Percentiles rank a stretch among this genome's conserved stretches.
These are phyloP conservation scores for Morus bassanus DNA, from an alignment of 2,797 vertebrate species.

Conservation along the genomic window DNA sequence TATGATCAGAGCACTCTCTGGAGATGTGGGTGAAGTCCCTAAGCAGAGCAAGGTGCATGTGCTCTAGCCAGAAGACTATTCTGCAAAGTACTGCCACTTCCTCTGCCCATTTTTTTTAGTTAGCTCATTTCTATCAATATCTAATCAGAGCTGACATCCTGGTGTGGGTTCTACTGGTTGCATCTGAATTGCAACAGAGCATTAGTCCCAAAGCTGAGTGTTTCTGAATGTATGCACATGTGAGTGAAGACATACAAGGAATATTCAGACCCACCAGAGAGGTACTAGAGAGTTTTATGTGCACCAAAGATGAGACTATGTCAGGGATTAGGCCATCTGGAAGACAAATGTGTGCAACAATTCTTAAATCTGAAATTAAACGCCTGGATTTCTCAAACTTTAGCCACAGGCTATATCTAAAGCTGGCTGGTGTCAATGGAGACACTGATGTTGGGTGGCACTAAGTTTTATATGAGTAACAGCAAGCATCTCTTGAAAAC, in stretches of 20 bases:
- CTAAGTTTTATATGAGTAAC: background rate
- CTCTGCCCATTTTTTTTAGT: background rate
- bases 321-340: background rate
- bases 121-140: background rate
- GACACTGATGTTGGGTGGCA: background rate
- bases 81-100: background rate
- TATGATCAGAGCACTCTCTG: background rate
- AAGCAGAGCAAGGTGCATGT: background rate
- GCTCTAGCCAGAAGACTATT: background rate
- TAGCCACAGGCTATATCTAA: background rate
- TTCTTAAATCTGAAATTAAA: background rate
- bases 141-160: background rate
- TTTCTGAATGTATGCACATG: background rate
- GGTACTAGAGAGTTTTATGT: background rate
- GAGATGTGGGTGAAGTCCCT: background rate
- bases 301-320: background rate
- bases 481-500: background rate
- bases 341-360: background rate
- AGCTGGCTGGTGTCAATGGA: background rate
- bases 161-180: background rate
- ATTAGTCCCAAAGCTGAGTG: fast-evolving
- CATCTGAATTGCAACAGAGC: background rate
- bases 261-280: background rate
- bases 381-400: background rate
- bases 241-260: background rate